A percentile compares a stretch with the other conserved stretches of the same genome.
Conservation (phyloP, 1,140 invertebrate species). For the Drosophila orosa region DNA sequence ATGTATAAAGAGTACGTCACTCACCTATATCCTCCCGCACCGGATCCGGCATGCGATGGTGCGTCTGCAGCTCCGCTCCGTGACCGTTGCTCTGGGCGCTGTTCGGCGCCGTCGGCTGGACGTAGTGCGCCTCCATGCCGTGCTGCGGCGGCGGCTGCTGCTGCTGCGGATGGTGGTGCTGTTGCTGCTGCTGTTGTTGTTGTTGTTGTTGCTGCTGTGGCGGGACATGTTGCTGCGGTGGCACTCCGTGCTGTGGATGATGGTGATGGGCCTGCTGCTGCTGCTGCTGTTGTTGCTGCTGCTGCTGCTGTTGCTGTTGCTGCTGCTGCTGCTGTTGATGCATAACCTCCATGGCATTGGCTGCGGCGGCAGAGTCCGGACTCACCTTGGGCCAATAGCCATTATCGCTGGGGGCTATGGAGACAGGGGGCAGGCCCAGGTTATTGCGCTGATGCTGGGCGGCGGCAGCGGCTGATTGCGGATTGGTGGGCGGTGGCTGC, state of each 20-base stretch:
- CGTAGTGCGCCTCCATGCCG: slow-evolving; percentile 71
- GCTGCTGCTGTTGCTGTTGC: slow-evolving; percentile 72
- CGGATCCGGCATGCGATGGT: slow-evolving; percentile 83
- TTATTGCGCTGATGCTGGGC: slow-evolving; percentile 75
- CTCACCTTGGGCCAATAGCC: slow-evolving; percentile 92
- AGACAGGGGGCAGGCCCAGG: slow-evolving; percentile 69
- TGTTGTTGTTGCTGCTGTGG: slow-evolving; percentile 71
- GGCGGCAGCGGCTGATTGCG: slow-evolving; percentile 4
- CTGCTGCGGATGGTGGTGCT: slow-evolving; percentile 87
- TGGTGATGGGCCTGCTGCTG: slow-evolving; percentile 69
- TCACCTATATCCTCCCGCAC: slow-evolving; percentile 85
- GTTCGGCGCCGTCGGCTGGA: slow-evolving; percentile 62
- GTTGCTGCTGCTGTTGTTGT: slow-evolving; percentile 84
- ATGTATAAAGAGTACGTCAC: not conserved
- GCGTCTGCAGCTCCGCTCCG: slow-evolving; percentile 68
- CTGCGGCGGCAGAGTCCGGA: slow-evolving; percentile 89
- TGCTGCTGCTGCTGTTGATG: slow-evolving; percentile 88
- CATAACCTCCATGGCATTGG: slow-evolving; percentile 88
- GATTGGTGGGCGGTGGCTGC: slow-evolving; percentile 42
- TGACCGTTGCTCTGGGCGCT: slow-evolving; percentile 72
- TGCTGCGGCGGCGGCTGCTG: slow-evolving; percentile 76
- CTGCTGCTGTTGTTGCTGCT: slow-evolving; percentile 69
- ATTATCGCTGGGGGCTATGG: slow-evolving; percentile 86
- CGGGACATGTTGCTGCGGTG: slow-evolving; percentile 71
- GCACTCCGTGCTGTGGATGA: slow-evolving; percentile 62